Conservation (phyloP, 2,113 vertebrate genomes). For the Cephalopterus ornatus region DNA sequence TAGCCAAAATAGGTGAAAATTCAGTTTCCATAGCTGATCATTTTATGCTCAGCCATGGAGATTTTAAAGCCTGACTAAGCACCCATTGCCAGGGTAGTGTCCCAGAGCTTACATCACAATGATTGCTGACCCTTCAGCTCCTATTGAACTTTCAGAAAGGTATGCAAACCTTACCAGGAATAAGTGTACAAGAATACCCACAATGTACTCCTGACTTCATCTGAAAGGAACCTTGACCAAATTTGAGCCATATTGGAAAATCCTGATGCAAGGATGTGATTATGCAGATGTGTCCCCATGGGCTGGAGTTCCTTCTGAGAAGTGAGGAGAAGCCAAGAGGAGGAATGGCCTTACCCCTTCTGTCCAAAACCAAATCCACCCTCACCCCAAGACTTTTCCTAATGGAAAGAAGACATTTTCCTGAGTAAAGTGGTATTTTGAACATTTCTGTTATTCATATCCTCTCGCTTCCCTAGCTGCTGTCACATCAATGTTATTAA, state of each 20-base stretch:
- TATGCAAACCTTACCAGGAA: not conserved
- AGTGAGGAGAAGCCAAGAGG: not conserved
- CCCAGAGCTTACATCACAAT: not conserved
- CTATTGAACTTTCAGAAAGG: not conserved
- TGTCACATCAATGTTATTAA: not conserved
- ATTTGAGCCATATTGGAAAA: not conserved
- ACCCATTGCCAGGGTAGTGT: not conserved
- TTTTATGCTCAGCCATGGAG: not conserved
- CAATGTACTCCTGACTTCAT: not conserved
- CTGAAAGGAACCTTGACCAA: not conserved
- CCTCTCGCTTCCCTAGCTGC: constrained; percentile 22
- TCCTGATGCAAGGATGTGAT: rapidly evolving
- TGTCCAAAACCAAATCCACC: not conserved
- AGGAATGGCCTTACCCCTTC: not conserved
- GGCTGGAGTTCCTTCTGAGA: not conserved
- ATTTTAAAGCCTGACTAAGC: not conserved
- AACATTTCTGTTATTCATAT: not conserved
- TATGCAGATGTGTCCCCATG: not conserved
- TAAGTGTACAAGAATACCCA: not conserved
- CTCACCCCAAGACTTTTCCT: not conserved
- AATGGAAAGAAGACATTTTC: not conserved
- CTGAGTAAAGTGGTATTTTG: not conserved
- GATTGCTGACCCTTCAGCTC: not conserved
- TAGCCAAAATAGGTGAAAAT: constrained; percentile 2
- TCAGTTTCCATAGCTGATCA: not conserved